These are phyloP conservation scores for Pelodiscus sinensis DNA, from an alignment of 2,113 vertebrate species.

Conservation along the genomic window DNA sequence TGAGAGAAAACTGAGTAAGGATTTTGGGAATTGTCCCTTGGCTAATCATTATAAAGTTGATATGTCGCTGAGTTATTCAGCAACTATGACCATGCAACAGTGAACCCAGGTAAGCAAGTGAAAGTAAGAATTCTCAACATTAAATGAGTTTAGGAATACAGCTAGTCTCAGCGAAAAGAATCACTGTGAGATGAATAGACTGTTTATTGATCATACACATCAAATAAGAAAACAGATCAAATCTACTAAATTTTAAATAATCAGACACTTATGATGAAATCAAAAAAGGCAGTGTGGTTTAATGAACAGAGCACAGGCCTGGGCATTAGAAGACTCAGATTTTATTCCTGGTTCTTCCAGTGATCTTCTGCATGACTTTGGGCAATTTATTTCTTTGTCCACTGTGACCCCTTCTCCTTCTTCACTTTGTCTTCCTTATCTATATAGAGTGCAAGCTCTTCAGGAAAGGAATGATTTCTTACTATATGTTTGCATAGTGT, in stretches of 20 bases:
- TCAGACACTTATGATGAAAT: background rate
- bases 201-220: too few relatives aligned
- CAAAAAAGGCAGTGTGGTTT: background rate
- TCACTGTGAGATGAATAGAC: background rate
- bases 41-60: background rate
- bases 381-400: background rate
- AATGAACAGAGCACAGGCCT: background rate
- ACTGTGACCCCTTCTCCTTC: background rate
- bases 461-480: background rate
- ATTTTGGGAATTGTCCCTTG: background rate
- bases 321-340: background rate
- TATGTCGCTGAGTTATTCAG: background rate
- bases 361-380: background rate
- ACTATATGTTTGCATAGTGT: background rate
- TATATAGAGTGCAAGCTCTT: fast-evolving
- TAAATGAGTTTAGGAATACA: background rate
- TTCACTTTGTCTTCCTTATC: fast-evolving
- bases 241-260: too few relatives aligned
- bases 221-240: too few relatives aligned
- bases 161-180: background rate
- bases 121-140: background rate
- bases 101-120: background rate
- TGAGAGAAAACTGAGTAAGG: background rate
- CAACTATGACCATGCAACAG: background rate
- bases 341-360: background rate